A percentile compares a stretch with the other conserved stretches of the same genome.
Evolutionary conservation across 64 coral and sea anemone genomes (phyloP).

Genomic region (Platygyra sinensis): DNA sequence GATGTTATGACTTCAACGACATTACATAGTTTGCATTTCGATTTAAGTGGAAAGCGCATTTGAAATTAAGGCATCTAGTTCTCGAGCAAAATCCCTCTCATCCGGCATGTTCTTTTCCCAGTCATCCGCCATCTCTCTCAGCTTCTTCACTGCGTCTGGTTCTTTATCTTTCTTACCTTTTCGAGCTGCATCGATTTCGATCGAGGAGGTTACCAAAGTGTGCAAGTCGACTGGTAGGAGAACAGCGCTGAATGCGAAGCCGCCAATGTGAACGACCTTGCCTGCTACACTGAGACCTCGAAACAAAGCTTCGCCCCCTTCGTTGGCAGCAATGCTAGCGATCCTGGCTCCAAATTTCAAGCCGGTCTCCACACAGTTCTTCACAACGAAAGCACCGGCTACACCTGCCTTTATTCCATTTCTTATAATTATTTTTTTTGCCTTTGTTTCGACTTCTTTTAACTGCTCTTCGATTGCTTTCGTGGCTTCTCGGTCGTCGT

Average conservation of each 20-base stretch:
- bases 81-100: not conserved
- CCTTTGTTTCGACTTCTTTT: not conserved
- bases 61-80: not conserved
- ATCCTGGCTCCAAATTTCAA: not conserved
- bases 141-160: not conserved
- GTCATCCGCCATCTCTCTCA: not conserved
- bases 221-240: conserved; percentile 36
- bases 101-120: not conserved
- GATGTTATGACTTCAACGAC: not conserved
- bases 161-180: conserved; percentile 10
- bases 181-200: conserved; percentile 6
- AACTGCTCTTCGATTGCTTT: not conserved
- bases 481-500: not conserved
- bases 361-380: not conserved
- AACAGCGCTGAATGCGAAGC: conserved; percentile 17
- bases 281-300: not conserved
- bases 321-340: not conserved
- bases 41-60: not conserved
- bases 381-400: not conserved
- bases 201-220: conserved; percentile 28
- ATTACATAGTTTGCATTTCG: not conserved
- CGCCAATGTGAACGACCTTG: conserved; percentile 29
- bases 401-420: not conserved
- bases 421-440: not conserved
- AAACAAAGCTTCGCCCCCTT: conserved; percentile 9